Evolutionary conservation across 2,797 vertebrate species (phyloP).

Genomic region (Anas flavirostris): DNA sequence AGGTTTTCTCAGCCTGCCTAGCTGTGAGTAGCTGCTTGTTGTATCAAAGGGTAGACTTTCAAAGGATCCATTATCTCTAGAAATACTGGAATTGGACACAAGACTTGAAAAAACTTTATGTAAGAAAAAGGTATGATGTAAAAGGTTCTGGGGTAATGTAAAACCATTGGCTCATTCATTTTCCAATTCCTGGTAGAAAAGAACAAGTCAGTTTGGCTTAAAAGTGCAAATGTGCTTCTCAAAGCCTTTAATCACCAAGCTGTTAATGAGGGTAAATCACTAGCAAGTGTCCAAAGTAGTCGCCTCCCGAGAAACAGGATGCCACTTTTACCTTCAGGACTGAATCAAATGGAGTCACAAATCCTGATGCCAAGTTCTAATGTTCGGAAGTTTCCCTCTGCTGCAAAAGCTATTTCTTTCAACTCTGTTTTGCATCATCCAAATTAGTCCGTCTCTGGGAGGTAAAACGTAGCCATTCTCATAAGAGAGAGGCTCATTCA

Average conservation of each 20-base stretch:
- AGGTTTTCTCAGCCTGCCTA: not conserved
- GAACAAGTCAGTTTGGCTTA: not conserved
- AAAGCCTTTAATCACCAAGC: slow-evolving; percentile 46
- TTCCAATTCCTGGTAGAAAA: not conserved
- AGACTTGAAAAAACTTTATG: not conserved
- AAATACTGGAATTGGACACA: not conserved
- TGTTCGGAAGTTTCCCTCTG: not conserved
- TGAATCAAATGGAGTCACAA: slow-evolving; percentile 24
- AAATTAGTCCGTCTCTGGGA: slow-evolving; percentile 7
- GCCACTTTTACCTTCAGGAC: slow-evolving; percentile 11
- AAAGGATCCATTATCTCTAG: not conserved
- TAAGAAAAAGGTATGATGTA: not conserved
- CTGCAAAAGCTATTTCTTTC: slow-evolving; percentile 19
- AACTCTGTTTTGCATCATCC: slow-evolving; percentile 40
- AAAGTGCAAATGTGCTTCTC: slow-evolving; percentile 42
- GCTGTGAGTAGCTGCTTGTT: not conserved
- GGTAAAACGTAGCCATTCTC: not conserved
- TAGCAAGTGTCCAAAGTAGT: slow-evolving; percentile 15
- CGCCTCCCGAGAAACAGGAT: not conserved
- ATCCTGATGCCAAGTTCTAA: not conserved
- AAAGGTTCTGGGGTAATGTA: not conserved
- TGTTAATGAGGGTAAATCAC: slow-evolving; percentile 7
- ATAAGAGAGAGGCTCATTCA: not conserved
- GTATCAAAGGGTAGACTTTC: slow-evolving; percentile 6
- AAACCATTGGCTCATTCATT: not conserved